phyloP scores from a whole-genome alignment of 2,888 invertebrate genomes.

The Neoascia interrupta region DNA sequence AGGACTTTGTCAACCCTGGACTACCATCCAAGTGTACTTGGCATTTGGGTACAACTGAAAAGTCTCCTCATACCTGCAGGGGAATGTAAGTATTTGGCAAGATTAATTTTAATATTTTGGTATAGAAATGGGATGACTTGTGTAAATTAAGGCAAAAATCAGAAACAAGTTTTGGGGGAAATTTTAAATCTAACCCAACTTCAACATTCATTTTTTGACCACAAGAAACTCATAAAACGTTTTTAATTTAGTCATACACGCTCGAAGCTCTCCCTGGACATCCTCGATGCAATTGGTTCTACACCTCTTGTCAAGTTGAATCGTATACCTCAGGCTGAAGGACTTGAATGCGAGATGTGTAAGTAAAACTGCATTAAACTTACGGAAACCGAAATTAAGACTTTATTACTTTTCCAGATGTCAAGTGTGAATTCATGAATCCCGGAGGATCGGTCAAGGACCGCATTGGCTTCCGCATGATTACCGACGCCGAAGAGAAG shows the following conservation, averaged over 20 bases:
- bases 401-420: constrained; percentile 84
- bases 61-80: constrained; percentile 74
- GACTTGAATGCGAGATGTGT: constrained; percentile 93
- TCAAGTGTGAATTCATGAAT: constrained; percentile 98
- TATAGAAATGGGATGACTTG: no score
- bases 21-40: constrained; percentile 77
- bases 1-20: constrained; percentile 76
- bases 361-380: no score
- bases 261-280: constrained; percentile 83
- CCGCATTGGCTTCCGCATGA: constrained; percentile 95
- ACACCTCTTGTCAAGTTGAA: constrained; percentile 91
- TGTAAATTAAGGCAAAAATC: no score
- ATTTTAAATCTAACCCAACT: no score
- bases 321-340: constrained; percentile 87
- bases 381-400: no score
- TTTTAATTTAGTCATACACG: no score
- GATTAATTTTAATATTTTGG: no score
- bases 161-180: no score
- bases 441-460: constrained; percentile 99
- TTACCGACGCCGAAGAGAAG: constrained; percentile 93
- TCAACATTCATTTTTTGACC: no score
- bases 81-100: constrained; percentile 72
- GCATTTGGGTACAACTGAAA: constrained; percentile 75
- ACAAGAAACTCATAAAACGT: no score
- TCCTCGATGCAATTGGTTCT: constrained; percentile 89